Base-by-base conservation (phyloP, 1,140 invertebrate species). In the Bombus pyrosoma region DNA sequence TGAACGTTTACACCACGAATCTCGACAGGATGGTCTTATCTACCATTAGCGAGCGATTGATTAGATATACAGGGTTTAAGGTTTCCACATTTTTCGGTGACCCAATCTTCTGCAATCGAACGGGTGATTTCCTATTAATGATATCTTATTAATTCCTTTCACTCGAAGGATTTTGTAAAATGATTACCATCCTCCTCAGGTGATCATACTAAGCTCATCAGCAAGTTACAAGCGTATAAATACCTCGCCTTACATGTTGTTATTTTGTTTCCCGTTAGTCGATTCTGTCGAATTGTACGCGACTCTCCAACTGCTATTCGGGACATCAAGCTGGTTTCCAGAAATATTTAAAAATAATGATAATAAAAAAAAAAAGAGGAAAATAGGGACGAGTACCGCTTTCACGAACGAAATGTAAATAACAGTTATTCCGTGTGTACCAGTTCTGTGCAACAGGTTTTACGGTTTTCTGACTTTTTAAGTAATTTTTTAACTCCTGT, bases 21-120 rank as follows among this genome's bases (percentile, higher is more conserved):
- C 53, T 32, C 8, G 22, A 68, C 28, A 57, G n/a, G 57, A 37
- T 18, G 9, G 2, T 77, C 64, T 89, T 89, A 83, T 89, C 80
- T 77, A 3, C 5, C 34, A 66, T 78, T 89, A 68, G 1, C 8
- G 34, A 39, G 22, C 25, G 73, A 43, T 69, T 71, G 71, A 88
- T 86, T 80, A 88, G 64, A 86, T 86, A 83, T 57, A 71, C 12
- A n/a, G 3, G 13, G 3, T 32, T 39, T 59, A 28, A n/a, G 53
- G 25, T 81, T 62, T 62, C 75, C 15, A 10, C 47, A 78, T 83
- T 28, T 66, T 53, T 74, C 41, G 69, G 6, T 81, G 34, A 12
- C 6, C 15, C 39, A 47, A 72, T 84, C 64, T 12, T 15, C 6
- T 22, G 39, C 39, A 39, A 83, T 82, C 22, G 13, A 43, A 9